phyloP scores from a whole-genome alignment of 2,888 invertebrate genomes.

The Crepidodera aurea region DNA sequence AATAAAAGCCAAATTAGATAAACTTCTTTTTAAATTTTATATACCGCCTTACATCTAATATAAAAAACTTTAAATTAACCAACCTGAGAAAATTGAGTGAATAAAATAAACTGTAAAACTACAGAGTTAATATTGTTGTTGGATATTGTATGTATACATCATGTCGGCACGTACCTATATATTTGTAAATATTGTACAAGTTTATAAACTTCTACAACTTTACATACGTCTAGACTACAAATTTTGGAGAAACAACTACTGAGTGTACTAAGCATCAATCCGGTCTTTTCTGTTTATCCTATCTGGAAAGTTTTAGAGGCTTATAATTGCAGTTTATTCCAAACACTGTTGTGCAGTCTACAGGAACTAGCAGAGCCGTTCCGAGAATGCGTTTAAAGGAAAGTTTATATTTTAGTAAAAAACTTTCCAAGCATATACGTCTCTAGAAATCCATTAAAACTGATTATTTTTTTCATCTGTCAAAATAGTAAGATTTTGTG shows the following conservation, averaged over 20 bases:
- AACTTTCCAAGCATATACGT: too few relatives aligned
- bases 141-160: slow-evolving; percentile 7
- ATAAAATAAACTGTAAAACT: slow-evolving; percentile 6
- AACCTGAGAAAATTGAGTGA: neutral
- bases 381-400: too few relatives aligned
- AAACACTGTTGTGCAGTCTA: neutral
- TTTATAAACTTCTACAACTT: slow-evolving; percentile 10
- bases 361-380: neutral
- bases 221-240: slow-evolving; percentile 16
- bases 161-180: slow-evolving; percentile 7
- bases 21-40: too few relatives aligned
- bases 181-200: slow-evolving; percentile 15
- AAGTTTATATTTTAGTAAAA: too few relatives aligned
- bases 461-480: too few relatives aligned
- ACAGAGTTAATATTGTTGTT: slow-evolving; percentile 10
- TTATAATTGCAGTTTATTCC: slow-evolving; percentile 15
- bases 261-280: slow-evolving; percentile 14
- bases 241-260: slow-evolving; percentile 12
- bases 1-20: too few relatives aligned
- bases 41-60: neutral
- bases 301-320: slow-evolving; percentile 10
- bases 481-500: too few relatives aligned
- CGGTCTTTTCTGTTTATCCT: slow-evolving; percentile 4
- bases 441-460: too few relatives aligned
- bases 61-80: neutral